Evolutionary conservation across 2,888 invertebrate genomes (phyloP).

Genomic region (Lasioglossum calceatum): DNA sequence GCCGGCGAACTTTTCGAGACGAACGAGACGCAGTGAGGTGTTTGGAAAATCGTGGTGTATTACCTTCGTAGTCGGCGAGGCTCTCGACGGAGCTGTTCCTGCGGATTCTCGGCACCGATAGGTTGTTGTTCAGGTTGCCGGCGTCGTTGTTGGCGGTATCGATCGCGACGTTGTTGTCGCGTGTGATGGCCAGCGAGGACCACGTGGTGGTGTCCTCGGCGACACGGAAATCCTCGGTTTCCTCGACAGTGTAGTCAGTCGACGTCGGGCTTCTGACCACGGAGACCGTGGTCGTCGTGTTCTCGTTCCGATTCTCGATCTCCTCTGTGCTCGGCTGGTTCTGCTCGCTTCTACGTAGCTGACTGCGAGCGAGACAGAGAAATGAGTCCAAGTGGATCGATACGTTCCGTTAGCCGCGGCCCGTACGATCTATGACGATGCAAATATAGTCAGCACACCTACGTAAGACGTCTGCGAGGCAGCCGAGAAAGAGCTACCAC

Average conservation of each 20-base stretch:
- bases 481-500: slow-evolving; percentile 33
- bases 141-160: slow-evolving; percentile 70
- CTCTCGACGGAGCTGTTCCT: slow-evolving; percentile 85
- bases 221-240: slow-evolving; percentile 76
- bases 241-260: slow-evolving; percentile 67
- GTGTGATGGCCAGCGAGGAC: slow-evolving; percentile 78
- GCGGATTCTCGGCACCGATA: slow-evolving; percentile 73
- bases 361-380: slow-evolving; percentile 72
- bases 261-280: slow-evolving; percentile 15
- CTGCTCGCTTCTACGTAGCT: slow-evolving; percentile 75
- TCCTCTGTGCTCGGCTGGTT: slow-evolving; percentile 58
- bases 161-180: slow-evolving; percentile 71
- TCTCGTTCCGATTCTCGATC: slow-evolving; percentile 64
- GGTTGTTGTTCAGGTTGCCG: slow-evolving; percentile 77
- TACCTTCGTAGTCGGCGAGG: slow-evolving; percentile 86
- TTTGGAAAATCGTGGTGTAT: slow-evolving; percentile 27
- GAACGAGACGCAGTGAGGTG: neutral
- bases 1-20: neutral
- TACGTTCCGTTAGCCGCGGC: slow-evolving; percentile 59
- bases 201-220: slow-evolving; percentile 80
- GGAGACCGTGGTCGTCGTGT: slow-evolving; percentile 23
- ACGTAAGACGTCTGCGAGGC: slow-evolving; percentile 42
- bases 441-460: slow-evolving; percentile 59
- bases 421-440: slow-evolving; percentile 47
- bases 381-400: slow-evolving; percentile 66